Evolutionary conservation across 1,140 invertebrate species (phyloP).

Genomic region (Drosophila kurseongensis): DNA sequence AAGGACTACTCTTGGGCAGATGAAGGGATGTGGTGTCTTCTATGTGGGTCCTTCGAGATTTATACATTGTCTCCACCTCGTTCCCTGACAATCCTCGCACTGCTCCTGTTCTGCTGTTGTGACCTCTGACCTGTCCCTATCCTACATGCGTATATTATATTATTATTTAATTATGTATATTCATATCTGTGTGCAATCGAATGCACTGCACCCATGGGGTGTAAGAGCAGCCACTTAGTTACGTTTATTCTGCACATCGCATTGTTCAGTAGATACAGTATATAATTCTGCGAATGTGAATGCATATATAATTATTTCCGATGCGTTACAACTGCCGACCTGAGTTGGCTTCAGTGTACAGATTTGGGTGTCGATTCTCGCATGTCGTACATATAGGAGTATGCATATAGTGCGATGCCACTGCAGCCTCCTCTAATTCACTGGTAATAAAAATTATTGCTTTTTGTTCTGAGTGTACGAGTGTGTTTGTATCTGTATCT

Average conservation of each 20-base stretch:
- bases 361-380: slow-evolving; percentile 19
- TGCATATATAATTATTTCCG: slow-evolving; percentile 51
- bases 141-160: slow-evolving; percentile 25
- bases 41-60: slow-evolving; percentile 32
- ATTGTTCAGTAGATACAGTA: slow-evolving; percentile 32
- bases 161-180: slow-evolving; percentile 49
- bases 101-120: slow-evolving; percentile 10
- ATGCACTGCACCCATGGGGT: slow-evolving; percentile 78
- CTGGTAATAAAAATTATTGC: slow-evolving; percentile 76
- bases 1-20: neutral
- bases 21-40: slow-evolving; percentile 20
- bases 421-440: slow-evolving; percentile 47
- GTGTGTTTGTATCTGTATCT: slow-evolving; percentile 19
- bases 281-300: slow-evolving; percentile 24
- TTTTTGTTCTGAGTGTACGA: slow-evolving; percentile 63
- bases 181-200: slow-evolving; percentile 58
- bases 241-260: slow-evolving; percentile 45
- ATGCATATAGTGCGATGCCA: slow-evolving; percentile 69
- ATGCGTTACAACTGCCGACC: slow-evolving; percentile 49
- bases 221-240: slow-evolving; percentile 71
- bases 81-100: slow-evolving; percentile 24
- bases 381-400: slow-evolving; percentile 40
- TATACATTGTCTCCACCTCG: slow-evolving; percentile 44
- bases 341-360: neutral
- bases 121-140: slow-evolving; percentile 38